Conservation (phyloP, 2,113 vertebrate genomes). For the Rousettus leschenaultii region DNA sequence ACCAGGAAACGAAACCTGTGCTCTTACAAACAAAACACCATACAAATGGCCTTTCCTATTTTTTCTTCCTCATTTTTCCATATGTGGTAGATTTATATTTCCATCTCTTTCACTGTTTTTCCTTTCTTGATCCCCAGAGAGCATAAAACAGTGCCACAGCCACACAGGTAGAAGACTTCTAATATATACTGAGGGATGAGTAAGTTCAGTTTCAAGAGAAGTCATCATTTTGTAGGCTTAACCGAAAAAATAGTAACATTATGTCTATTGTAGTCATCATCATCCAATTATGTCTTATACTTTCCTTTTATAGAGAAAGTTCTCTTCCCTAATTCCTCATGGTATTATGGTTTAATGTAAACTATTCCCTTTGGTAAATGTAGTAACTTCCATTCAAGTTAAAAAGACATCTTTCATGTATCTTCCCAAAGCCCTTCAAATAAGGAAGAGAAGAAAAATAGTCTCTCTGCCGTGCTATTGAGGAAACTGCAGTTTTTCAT, state of each 20-base stretch:
- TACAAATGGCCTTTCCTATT: not conserved
- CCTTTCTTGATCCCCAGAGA: not conserved
- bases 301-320: not conserved
- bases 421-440: not conserved
- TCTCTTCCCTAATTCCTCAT: not conserved
- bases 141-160: not conserved
- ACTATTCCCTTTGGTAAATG: not conserved
- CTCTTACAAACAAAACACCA: not conserved
- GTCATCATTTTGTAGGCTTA: not conserved
- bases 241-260: not conserved
- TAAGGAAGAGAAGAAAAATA: not conserved
- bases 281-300: not conserved
- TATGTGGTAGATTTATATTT: not conserved
- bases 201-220: not conserved
- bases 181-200: not conserved
- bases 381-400: not conserved
- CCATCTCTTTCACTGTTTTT: not conserved
- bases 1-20: not conserved
- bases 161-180: not conserved
- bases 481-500: not conserved
- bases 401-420: not conserved
- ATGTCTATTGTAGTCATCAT: not conserved
- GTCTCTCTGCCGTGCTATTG: not conserved
- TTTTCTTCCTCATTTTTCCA: not conserved
- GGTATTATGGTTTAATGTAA: not conserved